Base-by-base conservation (phyloP, 2,113 vertebrate species). In the Mustela nigripes region DNA sequence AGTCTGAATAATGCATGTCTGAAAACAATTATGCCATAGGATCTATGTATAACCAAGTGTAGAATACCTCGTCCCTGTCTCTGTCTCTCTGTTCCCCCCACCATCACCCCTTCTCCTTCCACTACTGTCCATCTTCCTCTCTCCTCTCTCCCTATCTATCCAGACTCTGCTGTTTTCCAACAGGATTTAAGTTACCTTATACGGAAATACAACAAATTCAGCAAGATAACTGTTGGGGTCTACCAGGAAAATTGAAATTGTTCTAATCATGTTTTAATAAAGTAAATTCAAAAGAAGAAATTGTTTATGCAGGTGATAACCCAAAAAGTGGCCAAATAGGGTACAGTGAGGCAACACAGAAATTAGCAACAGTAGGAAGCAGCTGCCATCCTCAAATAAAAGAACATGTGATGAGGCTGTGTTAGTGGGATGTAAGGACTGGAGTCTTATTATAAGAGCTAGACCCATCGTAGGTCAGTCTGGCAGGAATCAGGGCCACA, bases 241-340 rank as follows among this genome's bases (percentile, higher is more conserved):
- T 95, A 73, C 1, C 1, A 83, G 28, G 36, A 97, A 96, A 94
- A 67, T 28, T 71, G 42, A 92, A 95, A 92, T 26, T 58, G 33
- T 19, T 79, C 4, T 85, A 58, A 89, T 62, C 26, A 18, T 19
- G 11, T 63, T 95, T 93, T 83, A 86, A 83, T 86, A 63, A 67
- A 95, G n/a, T 83, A 4, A 65, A 73, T 63, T 94, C 88, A 93
- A 87, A 56, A 76, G 60, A 79, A 76, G 18, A 78, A 65, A 33
- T 36, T 85, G 63, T 94, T 96, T 85, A 33, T 12, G 81, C 18
- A 81, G 50, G 63, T 6, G 5, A 87, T 73, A 58, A 26, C 60
- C 58, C 73, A 11, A n/a, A 21, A 15, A 19, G 42, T 31, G n/a
- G 15, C 71, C 53, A 92, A 50, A 50, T 0, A 11, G 14, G 19